Evolutionary conservation across 2,797 vertebrate species (phyloP), one percentile per base, ranked within the genome.

Genomic region (Pristis pectinata): DNA sequence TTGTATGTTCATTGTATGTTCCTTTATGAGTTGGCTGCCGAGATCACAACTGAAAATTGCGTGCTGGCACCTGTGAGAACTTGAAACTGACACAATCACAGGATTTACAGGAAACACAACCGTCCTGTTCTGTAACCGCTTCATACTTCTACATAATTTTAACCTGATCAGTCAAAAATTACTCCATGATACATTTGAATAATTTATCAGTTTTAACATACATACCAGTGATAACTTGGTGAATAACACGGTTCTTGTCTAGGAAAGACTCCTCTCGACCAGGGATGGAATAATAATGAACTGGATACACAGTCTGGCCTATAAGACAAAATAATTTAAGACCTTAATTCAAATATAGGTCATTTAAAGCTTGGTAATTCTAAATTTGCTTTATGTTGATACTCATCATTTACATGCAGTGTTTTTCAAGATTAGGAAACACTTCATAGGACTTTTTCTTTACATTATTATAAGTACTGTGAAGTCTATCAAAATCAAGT

Each of bases 261-360:
- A 2, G 30, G 1, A 67, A 37, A 24, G 17, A 0, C 2, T 24
- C 0, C 19, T 0, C 0, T 24, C 0, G 7, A 22, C 3, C 59
- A 4, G 1, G 0, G 6, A 0, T 8, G 3, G 1, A 0, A 37
- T 37, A 0, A 67, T 64, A 2, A 2, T 7, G 7, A 22, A 91
- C 24, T 91, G 61, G n/a, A 91, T 91, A 91, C 4, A 91, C n/a
- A 91, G 64, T 67, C 7, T 67, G 59, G 59, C 87, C 87, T 91
- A 87, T 37, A 91, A 67, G n/a, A 91, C 61, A 91, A 19, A 91
- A 22, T 67, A n/a, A 5, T 67, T 67, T 37, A 64, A 37, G n/a
- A 37, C 7, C 34, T 64, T 64, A 24, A 67, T 41, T 41, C 59
- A 64, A 41, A 67, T n/a, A 91, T 24, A 91, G 8, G 37, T 24